A percentile compares a stretch with the other conserved stretches of the same genome.
phyloP scores from a whole-genome alignment of 2,888 invertebrate genomes.

The Nebria salina region DNA sequence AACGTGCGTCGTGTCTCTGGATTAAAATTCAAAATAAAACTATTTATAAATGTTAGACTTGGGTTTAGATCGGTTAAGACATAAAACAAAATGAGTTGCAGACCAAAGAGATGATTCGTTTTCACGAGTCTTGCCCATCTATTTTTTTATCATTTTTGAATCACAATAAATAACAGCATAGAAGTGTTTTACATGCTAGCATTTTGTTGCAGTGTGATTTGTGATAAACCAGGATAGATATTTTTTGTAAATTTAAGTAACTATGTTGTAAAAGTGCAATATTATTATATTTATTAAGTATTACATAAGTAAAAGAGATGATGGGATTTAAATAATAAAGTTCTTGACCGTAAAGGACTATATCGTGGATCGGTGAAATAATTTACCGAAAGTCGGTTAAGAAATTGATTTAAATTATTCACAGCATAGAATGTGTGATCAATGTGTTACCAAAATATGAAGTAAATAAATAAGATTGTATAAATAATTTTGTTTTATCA shows the following conservation, averaged over 20 bases:
- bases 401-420: slow-evolving; percentile 37
- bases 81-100: background rate
- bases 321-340: background rate
- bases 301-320: slow-evolving; percentile 25
- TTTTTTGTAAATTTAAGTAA: slow-evolving; percentile 44
- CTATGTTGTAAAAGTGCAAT: slow-evolving; percentile 46
- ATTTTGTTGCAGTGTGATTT: slow-evolving; percentile 46
- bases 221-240: slow-evolving; percentile 45
- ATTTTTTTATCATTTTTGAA: background rate
- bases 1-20: background rate
- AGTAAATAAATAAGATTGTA: slow-evolving; percentile 41
- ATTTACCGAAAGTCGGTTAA: background rate
- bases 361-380: background rate
- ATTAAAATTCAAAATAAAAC: background rate
- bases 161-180: slow-evolving; percentile 24
- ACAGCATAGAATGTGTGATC: slow-evolving; percentile 43
- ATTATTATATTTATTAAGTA: slow-evolving; percentile 41
- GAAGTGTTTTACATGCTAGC: slow-evolving; percentile 41
- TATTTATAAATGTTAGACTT: background rate
- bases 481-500: slow-evolving; percentile 13
- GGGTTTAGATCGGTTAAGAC: background rate
- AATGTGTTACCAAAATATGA: slow-evolving; percentile 42
- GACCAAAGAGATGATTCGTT: slow-evolving; percentile 1
- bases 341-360: background rate
- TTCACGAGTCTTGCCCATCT: background rate